Base-by-base conservation (phyloP, 2,113 vertebrate species). In the Dipodomys stephensi region DNA sequence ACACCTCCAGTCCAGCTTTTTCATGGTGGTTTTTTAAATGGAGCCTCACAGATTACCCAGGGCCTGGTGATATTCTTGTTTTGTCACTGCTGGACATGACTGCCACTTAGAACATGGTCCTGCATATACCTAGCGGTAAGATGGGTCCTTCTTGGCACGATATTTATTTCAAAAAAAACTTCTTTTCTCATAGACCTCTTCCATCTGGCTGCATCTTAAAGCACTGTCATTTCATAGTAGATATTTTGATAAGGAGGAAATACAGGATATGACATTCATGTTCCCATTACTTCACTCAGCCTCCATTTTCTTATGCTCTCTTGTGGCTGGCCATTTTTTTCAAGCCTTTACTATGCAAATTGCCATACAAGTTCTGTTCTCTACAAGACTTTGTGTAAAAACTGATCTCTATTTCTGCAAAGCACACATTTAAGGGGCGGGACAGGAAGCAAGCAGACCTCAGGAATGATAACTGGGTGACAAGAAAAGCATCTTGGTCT, bases 401-500 rank as follows among this genome's bases (percentile, higher is more conserved):
- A 72, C 28, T n/a, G 35, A 74, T 92, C 79, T 89, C 69, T 2
- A 0, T 68, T 53, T 72, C 69, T 94, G 49, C 25, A 23, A 95
- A 92, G 20, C 53, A 30, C 79, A 60, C 30, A 60, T 3, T 68
- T 20, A 65, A 53, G 49, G 49, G 49, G 49, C 12, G 27, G 68
- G 68, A 69, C 69, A 77, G 64, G 80, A 85, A 96, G 74, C 65
- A 79, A 87, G 71, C 64, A 86, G 8, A 49, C 71, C 46, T 27
- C 60, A 83, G 80, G 93, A 81, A 30, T 3, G 62, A 87, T 60
- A 87, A 27, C 74, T 7, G 25, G 64, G 44, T 79, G 90, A 28
- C n/a, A 65, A 16, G 87, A 74, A 30, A 62, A 88, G 22, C 87
- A 77, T 49, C 79, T 46, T 49, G 44, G n/a, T 92, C 88, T 94